These are phyloP conservation scores for Argyresthia albistria DNA, from an alignment of 2,888 invertebrate species.

Conservation along the genomic window DNA sequence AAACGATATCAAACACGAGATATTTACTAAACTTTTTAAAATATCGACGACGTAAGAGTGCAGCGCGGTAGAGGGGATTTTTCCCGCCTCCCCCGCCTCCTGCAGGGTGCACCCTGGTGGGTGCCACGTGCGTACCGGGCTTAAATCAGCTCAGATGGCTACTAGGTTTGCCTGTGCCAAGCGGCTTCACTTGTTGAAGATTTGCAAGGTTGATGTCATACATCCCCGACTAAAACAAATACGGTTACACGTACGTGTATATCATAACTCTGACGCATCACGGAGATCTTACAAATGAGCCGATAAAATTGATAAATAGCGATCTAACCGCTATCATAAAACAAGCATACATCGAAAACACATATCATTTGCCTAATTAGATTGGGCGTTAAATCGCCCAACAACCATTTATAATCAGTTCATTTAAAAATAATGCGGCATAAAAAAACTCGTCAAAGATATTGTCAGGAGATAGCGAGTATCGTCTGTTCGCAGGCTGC, in stretches of 20 bases:
- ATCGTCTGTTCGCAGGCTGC: conserved; percentile 60
- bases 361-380: conserved; percentile 72
- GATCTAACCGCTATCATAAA: conserved; percentile 27
- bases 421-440: conserved; percentile 68
- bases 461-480: conserved; percentile 64
- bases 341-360: conserved; percentile 51
- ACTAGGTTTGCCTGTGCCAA: too few species aligned
- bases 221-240: neutral
- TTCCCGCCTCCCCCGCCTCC: too few species aligned
- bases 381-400: conserved; percentile 73
- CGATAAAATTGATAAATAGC: conserved; percentile 29
- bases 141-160: too few species aligned
- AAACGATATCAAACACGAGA: too few species aligned
- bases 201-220: too few species aligned
- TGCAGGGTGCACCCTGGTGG: too few species aligned
- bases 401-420: conserved; percentile 71
- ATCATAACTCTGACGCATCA: neutral
- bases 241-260: neutral
- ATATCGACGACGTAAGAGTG: too few species aligned
- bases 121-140: too few species aligned
- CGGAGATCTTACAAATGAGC: neutral
- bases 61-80: too few species aligned
- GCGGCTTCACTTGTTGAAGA: too few species aligned
- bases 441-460: conserved; percentile 71
- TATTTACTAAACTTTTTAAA: too few species aligned